A percentile compares a stretch with the other conserved stretches of the same genome.
Conservation (phyloP, 2,888 invertebrate genomes). For the Drosophila mettleri region DNA sequence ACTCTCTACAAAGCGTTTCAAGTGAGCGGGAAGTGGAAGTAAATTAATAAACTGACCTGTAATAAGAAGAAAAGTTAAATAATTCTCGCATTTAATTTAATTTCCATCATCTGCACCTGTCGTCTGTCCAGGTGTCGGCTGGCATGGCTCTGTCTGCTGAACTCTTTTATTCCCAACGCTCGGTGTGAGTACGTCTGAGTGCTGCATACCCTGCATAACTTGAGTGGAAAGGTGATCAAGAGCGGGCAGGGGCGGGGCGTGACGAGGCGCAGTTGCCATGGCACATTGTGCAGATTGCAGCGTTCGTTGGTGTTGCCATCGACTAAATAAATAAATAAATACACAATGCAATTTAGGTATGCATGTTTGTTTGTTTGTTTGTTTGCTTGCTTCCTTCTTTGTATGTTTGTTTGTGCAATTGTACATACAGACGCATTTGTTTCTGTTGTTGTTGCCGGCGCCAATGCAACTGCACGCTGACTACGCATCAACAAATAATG, state of each 20-base stretch:
- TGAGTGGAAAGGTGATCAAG: background rate
- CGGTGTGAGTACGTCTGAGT: conserved; percentile 61
- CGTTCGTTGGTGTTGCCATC: conserved; percentile 67
- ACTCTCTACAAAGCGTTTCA: too few relatives aligned
- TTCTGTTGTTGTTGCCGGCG: conserved; percentile 46
- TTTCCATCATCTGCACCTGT: conserved; percentile 34
- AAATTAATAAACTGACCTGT: background rate
- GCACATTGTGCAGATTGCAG: conserved; percentile 65
- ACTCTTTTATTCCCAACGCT: conserved; percentile 3
- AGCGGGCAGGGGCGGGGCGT: background rate
- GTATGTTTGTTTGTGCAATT: conserved; percentile 15
- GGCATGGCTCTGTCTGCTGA: conserved; percentile 13
- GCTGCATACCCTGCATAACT: conserved; percentile 15
- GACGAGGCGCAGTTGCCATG: conserved; percentile 36
- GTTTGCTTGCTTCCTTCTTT: conserved; percentile 18
- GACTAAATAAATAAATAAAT: conserved; percentile 76
- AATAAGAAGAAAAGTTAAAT: conserved; percentile 3
- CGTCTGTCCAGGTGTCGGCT: conserved; percentile 2
- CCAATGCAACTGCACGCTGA: conserved; percentile 42
- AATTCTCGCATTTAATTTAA: conserved; percentile 46
- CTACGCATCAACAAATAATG: conserved; percentile 46
- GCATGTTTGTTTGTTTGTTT: conserved; percentile 47
- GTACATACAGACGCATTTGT: too few relatives aligned
- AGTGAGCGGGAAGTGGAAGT: too few relatives aligned
- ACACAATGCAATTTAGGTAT: conserved; percentile 68